Percentiles rank a stretch among this genome's conserved stretches.
Evolutionary conservation across 2,888 invertebrate species (phyloP).

Genomic region (Lepidocyrtinus sp.): DNA sequence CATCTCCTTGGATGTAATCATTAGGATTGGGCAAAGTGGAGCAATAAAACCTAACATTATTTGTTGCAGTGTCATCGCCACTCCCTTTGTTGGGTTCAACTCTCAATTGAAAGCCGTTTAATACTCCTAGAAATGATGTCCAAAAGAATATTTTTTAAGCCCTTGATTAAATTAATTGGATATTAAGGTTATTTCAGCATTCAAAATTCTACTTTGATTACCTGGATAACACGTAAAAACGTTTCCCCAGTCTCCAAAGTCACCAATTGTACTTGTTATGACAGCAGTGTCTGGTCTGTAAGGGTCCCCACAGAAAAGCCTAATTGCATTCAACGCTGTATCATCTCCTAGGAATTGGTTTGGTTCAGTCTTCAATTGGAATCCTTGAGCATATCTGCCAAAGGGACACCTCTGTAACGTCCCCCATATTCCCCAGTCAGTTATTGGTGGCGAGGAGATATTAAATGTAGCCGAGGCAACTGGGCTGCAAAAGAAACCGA

Average conservation of each 20-base stretch:
- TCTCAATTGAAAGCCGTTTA: constrained; percentile 14
- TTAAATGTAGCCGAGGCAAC: too few relatives aligned
- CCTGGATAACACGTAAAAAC: constrained; percentile 39
- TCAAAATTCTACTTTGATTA: too few relatives aligned
- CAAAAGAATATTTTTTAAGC: too few relatives aligned
- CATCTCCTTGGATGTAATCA: constrained; percentile 53
- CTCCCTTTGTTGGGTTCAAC: not conserved
- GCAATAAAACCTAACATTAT: constrained; percentile 35
- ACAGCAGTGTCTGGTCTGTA: not conserved
- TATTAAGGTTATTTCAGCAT: too few relatives aligned
- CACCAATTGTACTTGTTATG: constrained; percentile 27
- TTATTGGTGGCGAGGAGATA: constrained; percentile 37
- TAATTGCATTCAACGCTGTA: not conserved
- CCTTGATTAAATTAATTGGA: too few relatives aligned
- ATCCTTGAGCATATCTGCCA: constrained; percentile 34
- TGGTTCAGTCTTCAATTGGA: constrained; percentile 46
- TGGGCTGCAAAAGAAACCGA: too few relatives aligned
- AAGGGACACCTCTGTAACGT: constrained; percentile 28
- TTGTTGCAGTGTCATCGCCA: constrained; percentile 43
- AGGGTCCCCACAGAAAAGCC: constrained; percentile 22
- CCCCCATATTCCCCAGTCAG: constrained; percentile 56
- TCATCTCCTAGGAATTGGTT: too few relatives aligned
- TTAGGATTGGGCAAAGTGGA: constrained; percentile 12
- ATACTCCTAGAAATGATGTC: too few relatives aligned
- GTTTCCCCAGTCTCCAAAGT: constrained; percentile 44